Conservation (phyloP, 2,888 invertebrate genomes). For the Anodontia alba region DNA sequence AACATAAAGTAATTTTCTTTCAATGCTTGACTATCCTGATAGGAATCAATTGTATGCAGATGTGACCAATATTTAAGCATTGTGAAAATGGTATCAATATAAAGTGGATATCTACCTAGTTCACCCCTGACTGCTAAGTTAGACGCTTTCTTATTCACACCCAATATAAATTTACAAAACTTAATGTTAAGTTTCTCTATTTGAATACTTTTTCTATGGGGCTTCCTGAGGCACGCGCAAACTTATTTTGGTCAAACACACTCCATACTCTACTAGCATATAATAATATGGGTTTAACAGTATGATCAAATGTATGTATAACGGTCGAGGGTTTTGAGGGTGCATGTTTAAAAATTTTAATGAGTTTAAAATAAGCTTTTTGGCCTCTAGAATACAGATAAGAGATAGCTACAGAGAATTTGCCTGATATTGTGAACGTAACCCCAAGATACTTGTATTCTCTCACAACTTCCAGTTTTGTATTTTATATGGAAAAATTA, state of each 20-base stretch:
- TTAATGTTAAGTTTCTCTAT: background rate
- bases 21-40: background rate
- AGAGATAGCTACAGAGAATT: background rate
- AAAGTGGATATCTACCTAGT: background rate
- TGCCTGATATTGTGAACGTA: background rate
- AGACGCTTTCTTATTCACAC: background rate
- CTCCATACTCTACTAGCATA: background rate
- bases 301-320: slow-evolving; percentile 17
- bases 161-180: background rate
- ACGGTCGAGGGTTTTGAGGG: background rate
- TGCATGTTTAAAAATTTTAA: background rate
- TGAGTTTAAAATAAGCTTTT: slow-evolving; percentile 13
- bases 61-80: background rate
- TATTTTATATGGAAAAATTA: background rate
- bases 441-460: slow-evolving; percentile 15
- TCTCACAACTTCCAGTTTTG: background rate
- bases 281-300: slow-evolving; percentile 4
- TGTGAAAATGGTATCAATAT: background rate
- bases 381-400: background rate
- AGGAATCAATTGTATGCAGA: background rate
- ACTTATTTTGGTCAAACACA: background rate
- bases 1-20: background rate
- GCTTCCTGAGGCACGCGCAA: background rate
- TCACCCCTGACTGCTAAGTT: background rate
- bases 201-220: background rate